Base-by-base conservation (phyloP, 2,888 invertebrate species). In the Drosophila lutescens region DNA sequence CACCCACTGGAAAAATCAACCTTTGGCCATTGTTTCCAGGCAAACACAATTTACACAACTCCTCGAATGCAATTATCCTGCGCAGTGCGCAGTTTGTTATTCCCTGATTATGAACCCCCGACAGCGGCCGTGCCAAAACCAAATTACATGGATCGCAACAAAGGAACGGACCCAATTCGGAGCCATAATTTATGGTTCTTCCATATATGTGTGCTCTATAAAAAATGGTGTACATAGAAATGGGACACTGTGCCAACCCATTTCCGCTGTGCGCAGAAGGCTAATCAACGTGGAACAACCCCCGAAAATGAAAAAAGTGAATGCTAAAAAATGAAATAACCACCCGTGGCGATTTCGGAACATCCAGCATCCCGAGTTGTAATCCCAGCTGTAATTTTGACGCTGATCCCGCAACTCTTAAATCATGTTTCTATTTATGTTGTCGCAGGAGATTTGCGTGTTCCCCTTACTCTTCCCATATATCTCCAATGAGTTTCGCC, bases 361-460 rank as follows among this genome's bases (percentile, higher is more conserved):
- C 70, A 30, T 30, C 40, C 69, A 58, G 77, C 67, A 68, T 69
- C 59, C 76, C 54, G 58, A 23, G 34, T 72, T 90, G 91, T 91
- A 91, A 90, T 90, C 91, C 91, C 79, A 79, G 84, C 85, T 91
- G 91, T 91, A 90, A 90, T 90, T 91, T 76, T 81, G 78, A 73
- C 84, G 80, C 80, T 91, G 90, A 91, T 90, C 91, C 89, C 79
- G 84, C 79, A 72, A 70, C 79, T 90, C 86, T 83, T 91, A 89
- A 90, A 90, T 90, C 89, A 89, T 90, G 91, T 87, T 90, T 83
- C 87, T 90, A 90, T 90, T 91, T 90, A 90, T 90, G 87, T 91
- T 91, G 91, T 88, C 89, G 86, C 82, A 91, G 78, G 80, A 86
- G 90, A 91, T 88, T 90, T 91, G 82, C 79, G 84, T 90, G 77